Conservation (phyloP, 2,888 invertebrate genomes). For the Pseudococcus jackbeardsleyi region DNA sequence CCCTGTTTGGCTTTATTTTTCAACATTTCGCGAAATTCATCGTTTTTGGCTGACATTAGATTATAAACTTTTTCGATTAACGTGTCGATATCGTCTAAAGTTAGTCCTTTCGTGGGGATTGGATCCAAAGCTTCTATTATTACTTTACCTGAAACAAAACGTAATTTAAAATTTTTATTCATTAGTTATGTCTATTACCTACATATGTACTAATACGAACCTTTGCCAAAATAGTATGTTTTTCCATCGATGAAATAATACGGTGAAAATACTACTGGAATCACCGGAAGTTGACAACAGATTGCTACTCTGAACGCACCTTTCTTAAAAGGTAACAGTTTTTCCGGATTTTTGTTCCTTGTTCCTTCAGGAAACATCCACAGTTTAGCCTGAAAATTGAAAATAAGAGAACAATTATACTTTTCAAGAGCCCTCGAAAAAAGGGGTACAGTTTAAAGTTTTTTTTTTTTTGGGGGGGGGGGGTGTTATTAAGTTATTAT, state of each 20-base stretch:
- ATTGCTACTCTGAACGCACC: constrained; percentile 76
- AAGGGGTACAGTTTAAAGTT: no score
- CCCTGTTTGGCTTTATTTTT: constrained; percentile 31
- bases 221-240: constrained; percentile 68
- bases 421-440: no score
- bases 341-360: constrained; percentile 70
- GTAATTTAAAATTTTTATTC: not conserved
- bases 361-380: constrained; percentile 77
- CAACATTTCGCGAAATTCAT: constrained; percentile 64
- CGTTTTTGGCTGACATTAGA: constrained; percentile 68
- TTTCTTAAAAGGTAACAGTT: constrained; percentile 76
- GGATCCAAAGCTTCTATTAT: constrained; percentile 68
- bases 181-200: no score
- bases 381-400: constrained; percentile 69
- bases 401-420: not conserved
- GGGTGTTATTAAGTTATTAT: no score
- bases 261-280: constrained; percentile 74
- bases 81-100: constrained; percentile 67
- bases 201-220: constrained; percentile 66
- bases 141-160: constrained; percentile 66
- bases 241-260: constrained; percentile 70
- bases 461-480: no score
- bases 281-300: constrained; percentile 73
- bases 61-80: constrained; percentile 68
- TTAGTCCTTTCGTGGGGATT: constrained; percentile 67